Base-by-base conservation (phyloP, 2,888 invertebrate genomes). In the Philopedon plagiatum region DNA sequence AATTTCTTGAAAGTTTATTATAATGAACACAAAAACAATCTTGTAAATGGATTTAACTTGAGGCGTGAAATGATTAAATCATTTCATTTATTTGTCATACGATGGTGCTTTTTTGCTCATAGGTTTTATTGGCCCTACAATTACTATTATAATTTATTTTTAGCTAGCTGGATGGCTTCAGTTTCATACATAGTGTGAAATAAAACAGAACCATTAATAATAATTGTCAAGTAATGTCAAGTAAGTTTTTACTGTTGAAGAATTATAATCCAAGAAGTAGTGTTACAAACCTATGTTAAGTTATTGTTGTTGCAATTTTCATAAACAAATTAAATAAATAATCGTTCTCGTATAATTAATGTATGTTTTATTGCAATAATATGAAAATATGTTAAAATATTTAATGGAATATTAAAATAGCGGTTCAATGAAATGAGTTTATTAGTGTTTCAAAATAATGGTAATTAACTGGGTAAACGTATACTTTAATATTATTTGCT, bases 351-450 rank as follows among this genome's bases (percentile, higher is more conserved):
- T 32, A 15, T 60, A 49, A 26, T 68, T 11, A 64, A 13, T 61
- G 37, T 23, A 19, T 68, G 49, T 63, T 26, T 39, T 54, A 37
- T 29, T 54, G 44, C 44, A 21, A 39, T n/a, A 41, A 34, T 29
- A 32, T 41, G 73, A 73, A 74, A 70, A 63, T 74, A 63, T 73
- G 71, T 73, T 72, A 71, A 70, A 71, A 58, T 73, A 76, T 76
- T 74, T 65, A 76, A 76, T 74, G 72, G 61, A 21, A 23, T 46
- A 57, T 58, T 65, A 21, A 49, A 23, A 61, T 41, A 37, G n/a
- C n/a, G 23, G n/a, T 54, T 37, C 13, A 46, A 58, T 54, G 19
- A 26, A 32, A 32, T 56, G 34, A 5, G 11, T 13, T 37, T 57
- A 57, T 39, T 23, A 39, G 5, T 18, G n/a, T 57, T 39, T 19